A percentile compares a stretch with the other conserved stretches of the same genome.
phyloP scores from a whole-genome alignment of 37 sponge, comb jelly and placozoan genomes.

The Bolinopsis microptera region DNA sequence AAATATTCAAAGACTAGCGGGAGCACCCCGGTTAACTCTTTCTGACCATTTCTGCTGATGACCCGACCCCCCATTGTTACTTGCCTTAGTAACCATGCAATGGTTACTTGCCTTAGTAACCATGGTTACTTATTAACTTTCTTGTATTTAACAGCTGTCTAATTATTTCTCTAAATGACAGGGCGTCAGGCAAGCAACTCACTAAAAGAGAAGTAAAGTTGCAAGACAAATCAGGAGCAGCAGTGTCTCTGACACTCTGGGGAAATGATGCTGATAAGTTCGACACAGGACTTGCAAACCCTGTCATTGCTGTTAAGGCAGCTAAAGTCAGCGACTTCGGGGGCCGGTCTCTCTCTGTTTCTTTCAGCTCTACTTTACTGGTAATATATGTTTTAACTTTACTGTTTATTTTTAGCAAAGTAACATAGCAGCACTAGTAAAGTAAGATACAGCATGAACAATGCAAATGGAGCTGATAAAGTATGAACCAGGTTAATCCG shows the following conservation, averaged over 20 bases:
- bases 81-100: too few species aligned
- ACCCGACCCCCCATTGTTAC: too few species aligned
- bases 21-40: too few species aligned
- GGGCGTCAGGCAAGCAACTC: conserved; percentile 64
- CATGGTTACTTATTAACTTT: too few species aligned
- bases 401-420: not conserved
- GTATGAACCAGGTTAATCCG: conserved; percentile 73
- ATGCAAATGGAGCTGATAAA: too few species aligned
- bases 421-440: not conserved
- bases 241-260: conserved; percentile 80
- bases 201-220: conserved; percentile 81
- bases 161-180: too few species aligned
- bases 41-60: too few species aligned
- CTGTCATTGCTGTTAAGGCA: conserved; percentile 82
- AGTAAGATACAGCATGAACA: too few species aligned
- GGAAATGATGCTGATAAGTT: conserved; percentile 69
- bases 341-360: conserved; percentile 66
- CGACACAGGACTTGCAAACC: conserved; percentile 67
- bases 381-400: not conserved
- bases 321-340: conserved; percentile 88
- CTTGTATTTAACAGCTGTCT: too few species aligned
- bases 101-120: too few species aligned
- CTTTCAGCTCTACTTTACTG: not conserved
- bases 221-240: conserved; percentile 76
- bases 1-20: too few species aligned